Conservation (phyloP, 2,113 vertebrate genomes). For the Phyllostomus hastatus region DNA sequence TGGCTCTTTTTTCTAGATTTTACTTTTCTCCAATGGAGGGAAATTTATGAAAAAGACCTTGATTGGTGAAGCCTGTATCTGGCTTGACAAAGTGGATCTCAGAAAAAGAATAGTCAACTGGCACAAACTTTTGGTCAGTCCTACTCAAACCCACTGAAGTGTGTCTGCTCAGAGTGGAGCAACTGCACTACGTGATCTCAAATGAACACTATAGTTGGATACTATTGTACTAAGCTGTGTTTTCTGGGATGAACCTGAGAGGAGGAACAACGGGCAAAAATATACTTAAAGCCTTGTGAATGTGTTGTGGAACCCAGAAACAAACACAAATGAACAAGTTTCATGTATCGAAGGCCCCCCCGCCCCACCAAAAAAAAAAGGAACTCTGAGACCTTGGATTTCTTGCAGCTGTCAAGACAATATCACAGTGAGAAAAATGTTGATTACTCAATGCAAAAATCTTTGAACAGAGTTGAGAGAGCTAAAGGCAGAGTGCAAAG, state of each 20-base stretch:
- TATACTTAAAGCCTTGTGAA: slow-evolving; percentile 65
- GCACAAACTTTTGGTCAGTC: slow-evolving; percentile 97
- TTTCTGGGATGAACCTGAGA: slow-evolving; percentile 72
- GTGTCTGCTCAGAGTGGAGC: slow-evolving; percentile 67
- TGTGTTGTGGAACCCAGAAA: slow-evolving; percentile 68
- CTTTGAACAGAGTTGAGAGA: slow-evolving; percentile 27
- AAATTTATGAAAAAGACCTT: slow-evolving; percentile 99
- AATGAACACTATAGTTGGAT: slow-evolving; percentile 68
- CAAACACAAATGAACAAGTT: slow-evolving; percentile 44
- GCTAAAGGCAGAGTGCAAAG: slow-evolving; percentile 46
- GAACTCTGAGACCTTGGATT: slow-evolving; percentile 59
- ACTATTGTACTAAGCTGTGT: slow-evolving; percentile 75
- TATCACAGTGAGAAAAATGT: slow-evolving; percentile 45
- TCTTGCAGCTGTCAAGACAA: slow-evolving; percentile 55
- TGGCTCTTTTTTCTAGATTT: slow-evolving; percentile 84
- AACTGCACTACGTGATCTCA: slow-evolving; percentile 67
- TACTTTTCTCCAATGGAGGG: slow-evolving; percentile 97
- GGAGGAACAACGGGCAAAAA: slow-evolving; percentile 60
- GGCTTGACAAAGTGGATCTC: slow-evolving; percentile 99
- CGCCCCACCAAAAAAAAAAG: slow-evolving; percentile 26
- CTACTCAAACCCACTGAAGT: slow-evolving; percentile 88
- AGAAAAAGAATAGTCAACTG: slow-evolving; percentile 98
- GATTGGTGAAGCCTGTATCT: slow-evolving; percentile 98
- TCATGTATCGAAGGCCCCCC: not conserved
- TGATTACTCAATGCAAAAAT: slow-evolving; percentile 57